Base-by-base conservation (phyloP, 2,113 vertebrate species). In the Gasterosteus aculeatus region DNA sequence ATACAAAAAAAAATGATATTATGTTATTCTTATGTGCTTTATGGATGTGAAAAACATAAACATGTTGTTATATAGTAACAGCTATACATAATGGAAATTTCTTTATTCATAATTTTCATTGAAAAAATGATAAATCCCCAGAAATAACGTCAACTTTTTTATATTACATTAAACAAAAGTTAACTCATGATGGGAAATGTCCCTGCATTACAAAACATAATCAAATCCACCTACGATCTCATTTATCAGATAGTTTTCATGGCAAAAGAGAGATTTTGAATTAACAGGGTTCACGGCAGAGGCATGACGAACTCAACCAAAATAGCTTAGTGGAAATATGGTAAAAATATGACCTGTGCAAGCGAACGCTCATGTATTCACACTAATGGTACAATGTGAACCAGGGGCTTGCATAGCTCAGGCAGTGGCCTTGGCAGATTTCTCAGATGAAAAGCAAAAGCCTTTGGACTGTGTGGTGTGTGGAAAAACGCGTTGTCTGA, bases 381-480 rank as follows among this genome's bases (percentile, higher is more conserved):
- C 58, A 70, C 56, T 46, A 58, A 70, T 69, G 3, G 4, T 61
- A 58, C 33, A 33, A 62, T 78, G 66, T 69, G 61, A 85, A 75
- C 69, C 62, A 70, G 53, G 33, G 73, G 72, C 83, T 78, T 77
- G 68, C 82, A 60, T 59, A 75, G 82, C 72, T 65, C 56, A 91
- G 80, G 85, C 66, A 72, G 56, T 87, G 72, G 66, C 64, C 68
- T 85, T 92, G 91, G 89, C 87, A 85, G 70, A 53, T 69, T 86
- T 83, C 87, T 87, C 81, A 72, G 80, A 78, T 67, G 16, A 39
- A 39, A 78, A 67, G 49, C 71, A 53, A 71, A 33, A 0, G 31
- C 5, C 51, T 61, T 78, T 69, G 19, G 33, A 62, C 10, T 33
- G 7, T 47, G 56, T 47, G 67, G 58, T 54, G 29, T 57, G 51